Base-by-base conservation (phyloP, 2,797 vertebrate species). In the Phaenicophaeus curvirostris region DNA sequence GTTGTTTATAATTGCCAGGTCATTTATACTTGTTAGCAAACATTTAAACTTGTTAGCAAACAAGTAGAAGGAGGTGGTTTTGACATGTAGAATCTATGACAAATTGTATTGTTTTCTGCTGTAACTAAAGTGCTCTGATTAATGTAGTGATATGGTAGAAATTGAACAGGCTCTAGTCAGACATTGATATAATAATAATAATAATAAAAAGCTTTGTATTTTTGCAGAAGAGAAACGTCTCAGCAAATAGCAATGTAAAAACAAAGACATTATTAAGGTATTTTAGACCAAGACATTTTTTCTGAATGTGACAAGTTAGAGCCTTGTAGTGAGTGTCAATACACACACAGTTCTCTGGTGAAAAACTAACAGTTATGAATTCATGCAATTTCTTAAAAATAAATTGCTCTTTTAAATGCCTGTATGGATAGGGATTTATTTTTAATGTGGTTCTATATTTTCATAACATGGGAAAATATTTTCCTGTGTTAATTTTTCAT, bases 51-150 rank as follows among this genome's bases (percentile, higher is more conserved):
- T 39, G 75, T 87, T 46, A 93, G 50, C 46, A 95, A 89, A 53
- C 31, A 87, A 91, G 73, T 67, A 86, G 63, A 46, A 96, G 89
- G 93, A 82, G 33, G 42, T 78, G 35, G 18, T 89, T 95, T 61
- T 82, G 59, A 89, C 46, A 50, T 55, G 24, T 24, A 62, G 44
- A 92, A 76, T 85, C 37, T 78, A 6, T 67, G 24, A 37, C 18
- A 62, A 37, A 91, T 85, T 88, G 31, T 50, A 4, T 66, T 81
- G 35, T 46, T 93, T 51, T 62, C 54, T 74, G 21, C 57, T 67
- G 24, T 39, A 61, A 44, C 37, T 75, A 1, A 46, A 94, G 28
- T 55, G 37, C 51, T 94, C 39, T 96, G 76, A 86, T 80, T 95
- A 85, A 67, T 14, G 9, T 31, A 37, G 17, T 16, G 6, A 73